Evolutionary conservation across 64 coral and sea anemone species (phyloP).

Genomic region (Cladopsammia gracilis): DNA sequence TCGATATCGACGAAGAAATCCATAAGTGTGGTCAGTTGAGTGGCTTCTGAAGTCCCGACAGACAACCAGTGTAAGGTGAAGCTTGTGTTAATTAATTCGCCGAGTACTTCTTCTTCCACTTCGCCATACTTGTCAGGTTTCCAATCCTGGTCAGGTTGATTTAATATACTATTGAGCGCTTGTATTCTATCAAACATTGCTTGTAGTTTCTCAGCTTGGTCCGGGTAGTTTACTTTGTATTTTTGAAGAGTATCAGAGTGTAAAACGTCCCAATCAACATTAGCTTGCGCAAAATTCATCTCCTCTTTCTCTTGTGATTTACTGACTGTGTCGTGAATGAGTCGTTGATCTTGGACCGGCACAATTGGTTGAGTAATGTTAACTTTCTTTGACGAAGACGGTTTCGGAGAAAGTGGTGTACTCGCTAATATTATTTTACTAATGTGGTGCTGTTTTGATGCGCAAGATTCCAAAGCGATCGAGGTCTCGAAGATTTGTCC

Average conservation of each 20-base stretch:
- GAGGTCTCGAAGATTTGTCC: no score
- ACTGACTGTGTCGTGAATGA: neutral
- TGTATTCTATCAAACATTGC: neutral
- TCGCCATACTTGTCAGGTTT: neutral
- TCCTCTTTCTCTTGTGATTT: neutral
- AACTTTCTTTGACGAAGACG: neutral
- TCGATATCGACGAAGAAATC: neutral
- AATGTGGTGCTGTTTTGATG: neutral
- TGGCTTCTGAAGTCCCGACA: neutral
- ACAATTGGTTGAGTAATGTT: neutral
- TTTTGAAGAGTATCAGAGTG: neutral
- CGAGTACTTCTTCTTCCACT: neutral
- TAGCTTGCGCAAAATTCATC: neutral
- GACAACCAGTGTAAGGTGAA: neutral
- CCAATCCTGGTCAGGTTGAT: neutral
- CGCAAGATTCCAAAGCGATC: neutral
- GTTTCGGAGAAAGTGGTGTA: neutral
- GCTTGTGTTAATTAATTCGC: neutral
- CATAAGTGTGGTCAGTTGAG: neutral
- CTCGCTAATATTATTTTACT: no score
- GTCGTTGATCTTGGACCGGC: neutral
- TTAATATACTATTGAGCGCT: neutral
- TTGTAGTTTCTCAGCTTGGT: neutral
- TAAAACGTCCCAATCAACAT: neutral
- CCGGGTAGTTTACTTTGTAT: neutral